phyloP scores from a whole-genome alignment of 2,797 vertebrate species.

The Smutsia temminckii region DNA sequence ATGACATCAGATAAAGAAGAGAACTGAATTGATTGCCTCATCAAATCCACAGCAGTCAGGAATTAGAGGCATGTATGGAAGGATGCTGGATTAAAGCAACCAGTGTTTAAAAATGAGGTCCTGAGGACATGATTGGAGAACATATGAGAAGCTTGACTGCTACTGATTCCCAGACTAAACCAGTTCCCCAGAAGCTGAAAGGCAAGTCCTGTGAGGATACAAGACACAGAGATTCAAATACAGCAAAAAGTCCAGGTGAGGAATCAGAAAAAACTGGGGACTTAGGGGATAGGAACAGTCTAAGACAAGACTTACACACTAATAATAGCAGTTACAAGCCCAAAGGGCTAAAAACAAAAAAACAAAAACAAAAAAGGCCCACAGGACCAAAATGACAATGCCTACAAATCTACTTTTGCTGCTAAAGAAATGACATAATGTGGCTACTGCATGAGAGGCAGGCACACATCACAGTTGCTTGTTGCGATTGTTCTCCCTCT shows the following conservation, averaged over 20 bases:
- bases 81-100: neutral
- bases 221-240: neutral
- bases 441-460: neutral
- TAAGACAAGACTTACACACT: neutral
- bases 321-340: neutral
- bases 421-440: neutral
- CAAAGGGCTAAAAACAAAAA: neutral
- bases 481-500: neutral
- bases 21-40: neutral
- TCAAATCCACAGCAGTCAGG: neutral
- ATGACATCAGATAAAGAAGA: neutral
- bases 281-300: neutral
- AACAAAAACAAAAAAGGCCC: neutral
- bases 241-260: neutral
- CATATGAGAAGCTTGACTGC: neutral
- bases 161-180: neutral
- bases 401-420: neutral
- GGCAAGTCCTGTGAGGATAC: neutral
- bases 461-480: too few species aligned
- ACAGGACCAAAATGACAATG: neutral
- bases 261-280: neutral
- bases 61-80: neutral
- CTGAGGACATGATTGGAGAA: neutral
- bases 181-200: neutral
- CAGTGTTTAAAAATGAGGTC: neutral